phyloP scores from a whole-genome alignment of 1,140 invertebrate genomes.

The Euwallacea similis region DNA sequence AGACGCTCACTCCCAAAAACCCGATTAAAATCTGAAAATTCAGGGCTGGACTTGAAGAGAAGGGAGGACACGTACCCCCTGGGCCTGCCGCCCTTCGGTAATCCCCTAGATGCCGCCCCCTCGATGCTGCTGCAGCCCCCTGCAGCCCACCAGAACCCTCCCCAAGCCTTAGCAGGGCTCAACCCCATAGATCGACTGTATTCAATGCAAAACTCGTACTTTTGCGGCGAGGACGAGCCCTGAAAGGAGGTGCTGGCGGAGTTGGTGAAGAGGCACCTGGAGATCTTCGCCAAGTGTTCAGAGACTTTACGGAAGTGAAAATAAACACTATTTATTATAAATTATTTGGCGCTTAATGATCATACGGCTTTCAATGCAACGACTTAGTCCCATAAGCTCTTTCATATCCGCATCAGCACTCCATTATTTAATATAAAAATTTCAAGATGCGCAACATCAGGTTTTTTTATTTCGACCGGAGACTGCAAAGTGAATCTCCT shows the following conservation, averaged over 20 bases:
- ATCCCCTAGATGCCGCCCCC: slow-evolving; percentile 41
- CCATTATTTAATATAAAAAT: no score
- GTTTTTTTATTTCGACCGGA: not conserved
- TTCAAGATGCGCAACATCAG: not conserved
- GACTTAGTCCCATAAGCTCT: no score
- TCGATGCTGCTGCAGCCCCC: slow-evolving; percentile 48
- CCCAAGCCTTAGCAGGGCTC: slow-evolving; percentile 49
- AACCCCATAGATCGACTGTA: slow-evolving; percentile 67
- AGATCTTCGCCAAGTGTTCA: slow-evolving; percentile 27
- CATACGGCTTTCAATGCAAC: no score
- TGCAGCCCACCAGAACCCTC: slow-evolving; percentile 47
- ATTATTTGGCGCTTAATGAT: not conserved
- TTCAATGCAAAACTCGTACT: slow-evolving; percentile 68
- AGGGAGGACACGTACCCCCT: slow-evolving; percentile 43
- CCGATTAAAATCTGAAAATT: not conserved
- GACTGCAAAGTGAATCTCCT: not conserved
- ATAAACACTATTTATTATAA: not conserved
- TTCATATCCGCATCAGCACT: no score
- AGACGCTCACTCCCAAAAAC: not conserved
- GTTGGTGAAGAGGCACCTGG: slow-evolving; percentile 25
- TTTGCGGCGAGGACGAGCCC: slow-evolving; percentile 60
- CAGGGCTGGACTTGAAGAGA: slow-evolving; percentile 41
- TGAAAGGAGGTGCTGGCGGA: slow-evolving; percentile 38
- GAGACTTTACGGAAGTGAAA: not conserved
- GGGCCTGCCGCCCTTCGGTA: slow-evolving; percentile 38